phyloP scores from a whole-genome alignment of 2,797 vertebrate species.

The Vireo griseus region DNA sequence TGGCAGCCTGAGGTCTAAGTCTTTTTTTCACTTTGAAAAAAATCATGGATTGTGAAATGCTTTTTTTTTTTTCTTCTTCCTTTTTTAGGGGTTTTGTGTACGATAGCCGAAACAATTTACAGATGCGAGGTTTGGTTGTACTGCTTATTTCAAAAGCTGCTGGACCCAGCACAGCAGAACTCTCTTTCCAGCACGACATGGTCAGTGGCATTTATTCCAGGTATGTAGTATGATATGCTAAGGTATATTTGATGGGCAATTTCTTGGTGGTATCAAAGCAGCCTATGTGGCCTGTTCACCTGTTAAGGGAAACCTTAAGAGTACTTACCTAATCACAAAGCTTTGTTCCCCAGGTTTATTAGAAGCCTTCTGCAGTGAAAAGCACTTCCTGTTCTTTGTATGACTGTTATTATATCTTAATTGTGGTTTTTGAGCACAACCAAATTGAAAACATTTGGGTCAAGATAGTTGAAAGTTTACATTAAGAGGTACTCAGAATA shows the following conservation, averaged over 20 bases:
- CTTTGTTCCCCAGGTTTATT: background rate
- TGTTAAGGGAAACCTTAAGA: background rate
- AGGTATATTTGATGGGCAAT: background rate
- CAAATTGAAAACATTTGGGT: background rate
- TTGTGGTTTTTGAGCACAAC: background rate
- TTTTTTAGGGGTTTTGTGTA: conserved; percentile 86
- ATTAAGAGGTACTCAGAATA: background rate
- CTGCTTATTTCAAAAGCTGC: conserved; percentile 94
- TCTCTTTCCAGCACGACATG: conserved; percentile 82
- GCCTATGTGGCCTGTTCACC: background rate
- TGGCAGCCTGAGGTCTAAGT: background rate
- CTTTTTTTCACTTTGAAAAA: background rate
- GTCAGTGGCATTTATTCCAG: conserved; percentile 95
- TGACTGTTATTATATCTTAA: background rate
- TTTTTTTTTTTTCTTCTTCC: background rate
- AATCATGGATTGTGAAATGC: background rate
- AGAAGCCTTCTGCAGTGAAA: background rate
- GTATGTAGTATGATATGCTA: conserved; percentile 65
- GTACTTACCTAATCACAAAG: background rate
- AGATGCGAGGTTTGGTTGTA: conserved; percentile 90
- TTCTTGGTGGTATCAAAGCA: background rate
- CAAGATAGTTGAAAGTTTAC: background rate
- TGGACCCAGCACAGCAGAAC: conserved; percentile 77
- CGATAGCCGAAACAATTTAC: conserved; percentile 88
- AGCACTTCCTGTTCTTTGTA: background rate